Evolutionary conservation across 1,140 invertebrate species (phyloP), one percentile per base, ranked within the genome.

Genomic region (Drosophila tristis): DNA sequence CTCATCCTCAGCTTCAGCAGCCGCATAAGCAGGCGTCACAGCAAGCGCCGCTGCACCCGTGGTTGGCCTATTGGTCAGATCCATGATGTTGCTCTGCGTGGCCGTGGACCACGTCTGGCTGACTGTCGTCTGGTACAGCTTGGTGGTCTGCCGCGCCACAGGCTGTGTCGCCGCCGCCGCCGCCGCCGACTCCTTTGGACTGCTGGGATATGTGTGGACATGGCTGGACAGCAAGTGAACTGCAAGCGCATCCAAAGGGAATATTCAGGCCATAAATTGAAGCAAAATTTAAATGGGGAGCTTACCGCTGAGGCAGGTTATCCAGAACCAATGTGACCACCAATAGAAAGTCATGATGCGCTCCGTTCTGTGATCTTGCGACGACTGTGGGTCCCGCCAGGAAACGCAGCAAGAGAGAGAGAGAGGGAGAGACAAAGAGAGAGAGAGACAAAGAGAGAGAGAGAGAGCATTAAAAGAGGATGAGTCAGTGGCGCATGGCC

Each of bases 291-390:
- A 9, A 2, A 11, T 31, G 31, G 2, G 31, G 5, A 5, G 61
- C 81, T 74, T 50, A 91, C 90, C 85, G 47, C 67, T 67, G 20
- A 91, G 61, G 23, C 61, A 65, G 71, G 94, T 95, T 93, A 95
- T 94, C 94, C 94, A 95, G 91, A 95, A 95, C 94, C 94, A 95
- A 91, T 95, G 94, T 92, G 94, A 95, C 94, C 94, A 95, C 94
- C 94, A 95, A 91, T 95, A 94, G 72, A 95, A 93, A 93, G 94
- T 95, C 94, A 95, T 95, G 93, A 93, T 93, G 92, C 72, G 73
- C 45, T 68, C 65, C 86, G 85, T 90, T 50, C 58, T 87, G 71
- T 65, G 75, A 89, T 84, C 64, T 84, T 79, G 64, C 25, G 55
- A 43, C 49, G 48, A 82, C 75, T 65, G 74, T 57, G 48, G 48